phyloP scores from a whole-genome alignment of 2,888 invertebrate species.

The Diaphora mendica region DNA sequence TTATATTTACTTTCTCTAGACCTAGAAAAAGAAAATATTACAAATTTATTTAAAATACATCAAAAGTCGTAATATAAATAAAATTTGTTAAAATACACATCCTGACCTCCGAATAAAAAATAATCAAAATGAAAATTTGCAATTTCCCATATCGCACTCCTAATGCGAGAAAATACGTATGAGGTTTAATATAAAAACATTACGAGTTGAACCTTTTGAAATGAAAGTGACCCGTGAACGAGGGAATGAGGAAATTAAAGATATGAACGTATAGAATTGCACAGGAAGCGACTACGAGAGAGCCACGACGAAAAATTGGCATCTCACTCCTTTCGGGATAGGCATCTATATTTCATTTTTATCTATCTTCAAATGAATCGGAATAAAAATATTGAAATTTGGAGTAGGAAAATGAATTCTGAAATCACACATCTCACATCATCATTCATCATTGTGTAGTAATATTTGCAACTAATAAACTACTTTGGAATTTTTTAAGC shows the following conservation, averaged over 20 bases:
- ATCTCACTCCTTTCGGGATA: conserved; percentile 15
- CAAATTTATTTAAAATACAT: neutral
- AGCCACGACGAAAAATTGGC: conserved; percentile 34
- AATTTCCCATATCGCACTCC: conserved; percentile 43
- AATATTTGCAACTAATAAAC: too few species aligned
- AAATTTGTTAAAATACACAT: conserved; percentile 20
- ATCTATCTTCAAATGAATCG: neutral
- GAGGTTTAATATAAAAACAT: conserved; percentile 32
- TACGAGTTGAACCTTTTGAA: conserved; percentile 43
- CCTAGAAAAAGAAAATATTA: neutral
- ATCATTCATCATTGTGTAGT: too few species aligned
- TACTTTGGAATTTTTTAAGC: too few species aligned
- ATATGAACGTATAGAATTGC: conserved; percentile 61
- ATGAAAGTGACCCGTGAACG: conserved; percentile 55
- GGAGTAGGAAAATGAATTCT: neutral
- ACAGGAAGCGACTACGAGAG: conserved; percentile 45
- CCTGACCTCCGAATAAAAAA: conserved; percentile 28
- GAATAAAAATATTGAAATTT: neutral
- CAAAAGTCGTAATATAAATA: conserved; percentile 1
- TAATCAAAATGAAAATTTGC: conserved; percentile 41
- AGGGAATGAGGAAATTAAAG: conserved; percentile 62
- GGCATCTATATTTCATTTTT: neutral
- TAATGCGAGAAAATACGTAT: conserved; percentile 34
- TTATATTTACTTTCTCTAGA: too few species aligned
- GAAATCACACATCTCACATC: too few species aligned